phyloP scores from a whole-genome alignment of 2,888 invertebrate species.

The Pachymerium ferrugineum region DNA sequence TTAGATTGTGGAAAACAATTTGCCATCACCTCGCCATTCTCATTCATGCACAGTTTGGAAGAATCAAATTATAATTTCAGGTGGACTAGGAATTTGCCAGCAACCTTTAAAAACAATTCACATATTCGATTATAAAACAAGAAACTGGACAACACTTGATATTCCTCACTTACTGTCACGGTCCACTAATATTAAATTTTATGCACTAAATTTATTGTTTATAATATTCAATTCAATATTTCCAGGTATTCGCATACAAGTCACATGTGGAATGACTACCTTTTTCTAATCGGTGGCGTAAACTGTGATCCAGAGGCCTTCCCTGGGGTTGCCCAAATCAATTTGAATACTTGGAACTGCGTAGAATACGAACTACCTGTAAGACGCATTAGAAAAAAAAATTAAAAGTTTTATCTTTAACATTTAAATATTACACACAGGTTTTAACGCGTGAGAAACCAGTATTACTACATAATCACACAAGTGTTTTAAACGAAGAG shows the following conservation, averaged over 20 bases:
- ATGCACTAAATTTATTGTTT: neutral
- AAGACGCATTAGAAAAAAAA: no score
- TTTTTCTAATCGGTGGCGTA: constrained; percentile 48
- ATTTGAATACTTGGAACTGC: constrained; percentile 41
- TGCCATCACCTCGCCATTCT: constrained; percentile 42
- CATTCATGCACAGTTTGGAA: constrained; percentile 42
- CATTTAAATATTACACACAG: no score
- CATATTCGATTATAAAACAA: neutral
- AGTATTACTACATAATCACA: constrained; percentile 46
- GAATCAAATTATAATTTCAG: constrained; percentile 39
- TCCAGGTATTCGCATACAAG: constrained; percentile 48
- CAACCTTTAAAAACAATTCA: constrained; percentile 40
- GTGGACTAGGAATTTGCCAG: constrained; percentile 42
- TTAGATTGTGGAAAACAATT: constrained; percentile 33
- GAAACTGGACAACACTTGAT: neutral
- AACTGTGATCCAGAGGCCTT: constrained; percentile 43
- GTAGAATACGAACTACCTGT: constrained; percentile 47
- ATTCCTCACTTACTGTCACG: neutral
- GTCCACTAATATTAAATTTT: neutral
- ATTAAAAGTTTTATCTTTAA: no score
- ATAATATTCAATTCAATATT: no score
- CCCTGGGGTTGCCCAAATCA: constrained; percentile 46
- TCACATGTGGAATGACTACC: constrained; percentile 42
- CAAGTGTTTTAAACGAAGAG: constrained; percentile 42
- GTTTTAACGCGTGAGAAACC: constrained; percentile 36